Evolutionary conservation across 2,888 invertebrate genomes (phyloP).

Genomic region (Lycocerus yunnanus): DNA sequence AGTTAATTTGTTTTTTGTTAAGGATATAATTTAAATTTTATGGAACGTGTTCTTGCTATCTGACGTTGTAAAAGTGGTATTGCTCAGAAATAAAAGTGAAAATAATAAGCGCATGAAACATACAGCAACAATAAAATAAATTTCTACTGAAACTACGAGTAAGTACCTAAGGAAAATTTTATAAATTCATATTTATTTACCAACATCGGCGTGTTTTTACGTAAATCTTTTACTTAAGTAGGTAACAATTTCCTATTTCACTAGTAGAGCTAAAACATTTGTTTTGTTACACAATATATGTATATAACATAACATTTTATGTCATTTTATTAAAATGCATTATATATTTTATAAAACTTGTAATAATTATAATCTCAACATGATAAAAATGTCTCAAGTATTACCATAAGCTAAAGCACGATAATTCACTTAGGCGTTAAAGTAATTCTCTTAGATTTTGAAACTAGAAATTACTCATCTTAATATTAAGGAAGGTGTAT

Average conservation of each 20-base stretch:
- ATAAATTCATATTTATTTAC: neutral
- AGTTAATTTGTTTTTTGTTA: too few relatives aligned
- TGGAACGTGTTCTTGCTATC: neutral
- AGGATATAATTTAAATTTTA: neutral
- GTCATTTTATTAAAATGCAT: neutral
- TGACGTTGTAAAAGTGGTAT: too few relatives aligned
- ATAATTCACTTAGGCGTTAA: neutral
- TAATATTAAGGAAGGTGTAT: conserved; percentile 7
- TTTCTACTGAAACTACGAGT: neutral
- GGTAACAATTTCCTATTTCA: neutral
- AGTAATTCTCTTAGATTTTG: neutral
- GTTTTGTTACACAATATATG: neutral
- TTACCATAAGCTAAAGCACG: neutral
- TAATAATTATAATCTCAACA: neutral
- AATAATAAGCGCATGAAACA: neutral
- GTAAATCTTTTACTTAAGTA: neutral
- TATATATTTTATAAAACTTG: neutral
- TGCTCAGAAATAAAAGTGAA: neutral
- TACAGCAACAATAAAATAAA: neutral
- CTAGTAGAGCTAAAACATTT: neutral
- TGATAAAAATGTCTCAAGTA: neutral
- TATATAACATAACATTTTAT: neutral
- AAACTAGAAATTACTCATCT: conserved; percentile 15
- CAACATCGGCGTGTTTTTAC: neutral
- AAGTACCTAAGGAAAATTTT: neutral